Conservation (phyloP, 2,113 vertebrate genomes). For the Urocynchramus pylzowi region DNA sequence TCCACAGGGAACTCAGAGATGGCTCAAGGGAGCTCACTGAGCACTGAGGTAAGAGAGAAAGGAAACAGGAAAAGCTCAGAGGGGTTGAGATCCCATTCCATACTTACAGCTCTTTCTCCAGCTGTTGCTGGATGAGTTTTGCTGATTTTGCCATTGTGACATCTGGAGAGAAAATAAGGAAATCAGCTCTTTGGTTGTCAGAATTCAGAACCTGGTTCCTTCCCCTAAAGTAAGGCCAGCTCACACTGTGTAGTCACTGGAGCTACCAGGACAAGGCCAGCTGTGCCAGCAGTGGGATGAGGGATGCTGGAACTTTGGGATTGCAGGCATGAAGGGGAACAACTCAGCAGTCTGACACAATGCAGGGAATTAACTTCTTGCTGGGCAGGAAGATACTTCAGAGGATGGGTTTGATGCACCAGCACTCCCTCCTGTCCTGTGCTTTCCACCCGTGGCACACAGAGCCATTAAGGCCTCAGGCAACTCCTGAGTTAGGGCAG, state of each 20-base stretch:
- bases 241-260: not conserved
- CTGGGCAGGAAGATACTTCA: not conserved
- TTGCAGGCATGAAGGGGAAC: accelerated
- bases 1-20: not conserved
- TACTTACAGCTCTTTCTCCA: conserved; percentile 96
- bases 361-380: not conserved
- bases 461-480: not conserved
- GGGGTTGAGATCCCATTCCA: not conserved
- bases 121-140: conserved; percentile 93
- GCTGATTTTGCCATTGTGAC: conserved; percentile 93
- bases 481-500: not conserved
- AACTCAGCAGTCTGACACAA: not conserved
- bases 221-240: not conserved
- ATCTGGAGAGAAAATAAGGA: conserved; percentile 70
- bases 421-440: not conserved
- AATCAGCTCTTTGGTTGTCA: not conserved
- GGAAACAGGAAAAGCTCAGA: not conserved
- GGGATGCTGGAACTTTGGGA: not conserved
- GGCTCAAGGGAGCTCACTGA: not conserved
- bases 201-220: not conserved
- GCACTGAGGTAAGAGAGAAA: not conserved
- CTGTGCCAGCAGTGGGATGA: not conserved
- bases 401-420: not conserved
- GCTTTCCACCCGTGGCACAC: accelerated
- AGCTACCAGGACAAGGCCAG: not conserved